Conservation (phyloP, 1,140 invertebrate genomes). For the Penaeus japonicus region DNA sequence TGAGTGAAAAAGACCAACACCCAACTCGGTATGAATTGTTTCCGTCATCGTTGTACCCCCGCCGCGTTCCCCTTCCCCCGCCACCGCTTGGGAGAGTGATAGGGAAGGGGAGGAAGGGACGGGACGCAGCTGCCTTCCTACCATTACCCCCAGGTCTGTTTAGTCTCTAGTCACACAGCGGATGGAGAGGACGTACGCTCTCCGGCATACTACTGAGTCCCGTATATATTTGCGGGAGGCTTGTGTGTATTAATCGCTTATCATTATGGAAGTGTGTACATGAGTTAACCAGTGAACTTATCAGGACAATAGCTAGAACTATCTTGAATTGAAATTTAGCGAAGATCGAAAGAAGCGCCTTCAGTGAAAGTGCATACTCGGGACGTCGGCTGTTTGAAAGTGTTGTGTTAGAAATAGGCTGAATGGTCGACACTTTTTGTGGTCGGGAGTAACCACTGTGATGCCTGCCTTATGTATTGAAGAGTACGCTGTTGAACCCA, state of each 20-base stretch:
- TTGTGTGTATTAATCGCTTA: not conserved
- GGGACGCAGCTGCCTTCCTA: slow-evolving; percentile 27
- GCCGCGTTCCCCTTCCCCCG: not conserved
- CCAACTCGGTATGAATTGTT: not conserved
- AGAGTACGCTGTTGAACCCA: slow-evolving; percentile 45
- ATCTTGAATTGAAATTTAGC: too few species aligned
- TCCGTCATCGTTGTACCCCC: not conserved
- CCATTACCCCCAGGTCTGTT: not conserved
- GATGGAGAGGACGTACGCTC: not conserved
- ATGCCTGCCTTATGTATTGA: slow-evolving; percentile 58
- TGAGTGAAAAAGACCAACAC: not conserved
- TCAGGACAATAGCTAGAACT: not conserved
- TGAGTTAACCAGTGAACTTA: too few species aligned
- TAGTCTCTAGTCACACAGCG: slow-evolving; percentile 44
- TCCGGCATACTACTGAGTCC: not conserved
- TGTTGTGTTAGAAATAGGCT: not conserved
- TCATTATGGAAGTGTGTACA: not conserved
- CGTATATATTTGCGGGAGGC: not conserved
- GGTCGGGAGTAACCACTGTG: slow-evolving; percentile 23
- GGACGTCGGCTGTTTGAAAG: not conserved
- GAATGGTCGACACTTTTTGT: not conserved
- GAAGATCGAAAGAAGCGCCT: too few species aligned
- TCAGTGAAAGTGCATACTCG: not conserved
- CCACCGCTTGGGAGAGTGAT: not conserved
- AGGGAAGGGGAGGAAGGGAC: not conserved